These are phyloP conservation scores for Paralinhomoeus sp. DNA, from an alignment of 2,888 invertebrate genomes.

Conservation along the genomic window DNA sequence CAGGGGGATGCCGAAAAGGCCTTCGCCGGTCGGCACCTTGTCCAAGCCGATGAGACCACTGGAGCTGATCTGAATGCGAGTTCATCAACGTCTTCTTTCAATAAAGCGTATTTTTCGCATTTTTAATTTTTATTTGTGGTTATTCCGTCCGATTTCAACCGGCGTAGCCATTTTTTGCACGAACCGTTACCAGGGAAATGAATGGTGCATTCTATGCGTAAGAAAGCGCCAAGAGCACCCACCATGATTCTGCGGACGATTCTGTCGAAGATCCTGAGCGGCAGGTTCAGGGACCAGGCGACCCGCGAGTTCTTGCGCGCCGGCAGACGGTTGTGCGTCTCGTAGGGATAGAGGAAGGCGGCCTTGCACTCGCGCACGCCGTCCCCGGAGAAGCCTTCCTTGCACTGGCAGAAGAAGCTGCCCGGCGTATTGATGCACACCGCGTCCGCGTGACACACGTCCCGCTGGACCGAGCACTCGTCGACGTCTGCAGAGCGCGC, in stretches of 20 bases:
- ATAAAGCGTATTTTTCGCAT: no score
- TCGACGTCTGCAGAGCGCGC: conserved; percentile 15
- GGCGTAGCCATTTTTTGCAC: no score
- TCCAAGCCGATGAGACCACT: conserved; percentile 17
- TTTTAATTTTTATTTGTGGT: no score
- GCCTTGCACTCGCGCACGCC: conserved; percentile 16
- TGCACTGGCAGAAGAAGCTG: conserved; percentile 21
- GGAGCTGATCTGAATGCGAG: conserved; percentile 14
- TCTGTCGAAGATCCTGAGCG: conserved; percentile 18
- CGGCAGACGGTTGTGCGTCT: conserved; percentile 14
- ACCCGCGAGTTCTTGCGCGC: conserved; percentile 13
- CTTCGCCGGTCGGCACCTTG: conserved; percentile 8
- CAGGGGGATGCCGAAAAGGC: conserved; percentile 7
- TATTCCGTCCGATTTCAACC: no score
- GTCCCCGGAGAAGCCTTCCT: conserved; percentile 18
- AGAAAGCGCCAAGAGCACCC: no score
- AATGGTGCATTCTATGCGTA: no score
- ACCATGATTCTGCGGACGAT: conserved; percentile 13
- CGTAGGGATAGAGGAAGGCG: conserved; percentile 14
- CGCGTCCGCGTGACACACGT: conserved; percentile 18
- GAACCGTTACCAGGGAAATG: no score
- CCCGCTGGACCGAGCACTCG: conserved; percentile 12
- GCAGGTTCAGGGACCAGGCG: conserved; percentile 13
- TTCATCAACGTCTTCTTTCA: no score
- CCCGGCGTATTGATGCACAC: conserved; percentile 22